Evolutionary conservation across 2,888 invertebrate species (phyloP).

Genomic region (Leptopterna dolabrata): DNA sequence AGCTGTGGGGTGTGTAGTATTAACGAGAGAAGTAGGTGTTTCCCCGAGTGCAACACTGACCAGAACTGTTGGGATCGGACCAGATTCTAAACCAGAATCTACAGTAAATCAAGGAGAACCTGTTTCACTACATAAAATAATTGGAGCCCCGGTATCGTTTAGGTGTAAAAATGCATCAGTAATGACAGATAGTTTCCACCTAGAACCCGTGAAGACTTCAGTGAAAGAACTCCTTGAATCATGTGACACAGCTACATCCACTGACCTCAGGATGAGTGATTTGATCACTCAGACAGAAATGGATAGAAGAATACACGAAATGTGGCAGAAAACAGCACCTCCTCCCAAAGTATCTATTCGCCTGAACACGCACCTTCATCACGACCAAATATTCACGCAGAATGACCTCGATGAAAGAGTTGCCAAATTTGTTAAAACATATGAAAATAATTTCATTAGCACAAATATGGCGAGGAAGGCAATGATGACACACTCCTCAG

Average conservation of each 20-base stretch:
- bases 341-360: conserved; percentile 35
- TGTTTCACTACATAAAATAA: conserved; percentile 43
- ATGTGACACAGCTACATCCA: background rate
- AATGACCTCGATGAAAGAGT: conserved; percentile 64
- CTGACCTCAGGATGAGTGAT: background rate
- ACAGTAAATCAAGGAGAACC: background rate
- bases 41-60: background rate
- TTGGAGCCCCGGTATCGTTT: background rate
- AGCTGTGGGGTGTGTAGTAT: conserved; percentile 74
- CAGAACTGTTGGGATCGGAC: conserved; percentile 8
- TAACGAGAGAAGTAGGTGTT: conserved; percentile 75
- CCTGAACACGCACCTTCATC: conserved; percentile 13
- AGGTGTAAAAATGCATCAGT: background rate
- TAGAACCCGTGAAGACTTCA: background rate
- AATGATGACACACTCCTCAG: background rate
- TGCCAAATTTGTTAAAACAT: conserved; percentile 64
- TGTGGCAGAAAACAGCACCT: conserved; percentile 65
- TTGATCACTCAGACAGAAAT: conserved; percentile 16
- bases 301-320: conserved; percentile 65
- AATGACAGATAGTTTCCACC: background rate
- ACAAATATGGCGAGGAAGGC: conserved; percentile 12
- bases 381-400: conserved; percentile 45
- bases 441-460: conserved; percentile 55
- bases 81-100: background rate
- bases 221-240: background rate